Percentiles rank a stretch among this genome's conserved stretches.
These are phyloP conservation scores for Tryphoninae sp. DNA, from an alignment of 2,888 invertebrate species.

Conservation along the genomic window DNA sequence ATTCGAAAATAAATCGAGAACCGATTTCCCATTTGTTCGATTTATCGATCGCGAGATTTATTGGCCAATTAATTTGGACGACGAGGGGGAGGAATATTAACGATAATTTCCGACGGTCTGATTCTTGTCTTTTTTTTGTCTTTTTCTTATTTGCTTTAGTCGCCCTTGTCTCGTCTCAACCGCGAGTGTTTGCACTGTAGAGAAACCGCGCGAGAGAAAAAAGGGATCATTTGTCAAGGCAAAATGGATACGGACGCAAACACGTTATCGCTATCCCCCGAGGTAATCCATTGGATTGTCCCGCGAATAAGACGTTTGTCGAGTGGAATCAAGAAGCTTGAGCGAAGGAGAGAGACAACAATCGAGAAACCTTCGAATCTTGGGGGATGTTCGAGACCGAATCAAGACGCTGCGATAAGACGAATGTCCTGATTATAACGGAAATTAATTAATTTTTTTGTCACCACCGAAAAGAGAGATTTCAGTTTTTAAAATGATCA, in stretches of 20 bases:
- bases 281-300: constrained; percentile 72
- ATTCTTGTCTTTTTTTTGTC: neutral
- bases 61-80: constrained; percentile 5
- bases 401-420: neutral
- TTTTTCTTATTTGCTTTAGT: constrained; percentile 18
- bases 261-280: constrained; percentile 72
- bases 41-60: constrained; percentile 6
- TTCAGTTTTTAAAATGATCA: too few relatives aligned
- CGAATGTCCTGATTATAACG: neutral
- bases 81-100: neutral
- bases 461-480: neutral
- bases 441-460: neutral
- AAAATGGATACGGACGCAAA: constrained; percentile 75
- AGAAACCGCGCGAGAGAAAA: constrained; percentile 25
- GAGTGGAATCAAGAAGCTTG: constrained; percentile 52
- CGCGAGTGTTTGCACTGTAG: constrained; percentile 18
- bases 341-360: neutral
- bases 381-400: neutral
- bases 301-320: constrained; percentile 63
- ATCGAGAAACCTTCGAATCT: constrained; percentile 23
- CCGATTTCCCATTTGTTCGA: neutral
- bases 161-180: constrained; percentile 2
- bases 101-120: neutral
- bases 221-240: constrained; percentile 73
- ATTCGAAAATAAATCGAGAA: constrained; percentile 20